Conservation (phyloP, 2,888 invertebrate genomes). For the Dryobota labecula region DNA sequence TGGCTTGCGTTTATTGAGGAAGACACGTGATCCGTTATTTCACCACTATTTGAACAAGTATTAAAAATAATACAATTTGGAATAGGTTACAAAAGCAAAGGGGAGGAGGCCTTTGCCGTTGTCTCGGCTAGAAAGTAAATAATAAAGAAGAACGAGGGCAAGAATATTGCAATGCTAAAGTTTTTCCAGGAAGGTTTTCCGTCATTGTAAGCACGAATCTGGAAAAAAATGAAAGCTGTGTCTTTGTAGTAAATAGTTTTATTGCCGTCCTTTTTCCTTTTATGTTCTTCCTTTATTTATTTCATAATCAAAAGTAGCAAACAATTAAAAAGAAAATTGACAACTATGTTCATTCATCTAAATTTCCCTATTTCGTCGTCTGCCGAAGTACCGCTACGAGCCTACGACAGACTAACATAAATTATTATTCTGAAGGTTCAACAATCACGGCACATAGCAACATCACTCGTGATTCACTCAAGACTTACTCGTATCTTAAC, state of each 20-base stretch:
- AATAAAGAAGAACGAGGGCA: neutral
- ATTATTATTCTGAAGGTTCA: neutral
- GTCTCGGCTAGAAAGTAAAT: neutral
- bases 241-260: too few species aligned
- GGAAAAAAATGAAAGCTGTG: neutral
- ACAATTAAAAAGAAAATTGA: neutral
- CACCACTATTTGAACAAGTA: conserved; percentile 3
- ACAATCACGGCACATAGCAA: conserved; percentile 47
- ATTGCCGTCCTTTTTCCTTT: neutral
- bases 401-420: conserved; percentile 1
- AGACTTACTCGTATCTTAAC: neutral
- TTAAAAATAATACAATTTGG: neutral
- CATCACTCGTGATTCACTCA: conserved; percentile 27
- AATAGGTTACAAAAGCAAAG: neutral
- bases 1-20: conserved; percentile 34
- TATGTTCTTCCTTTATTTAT: neutral
- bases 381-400: neutral
- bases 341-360: neutral
- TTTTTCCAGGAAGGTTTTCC: neutral
- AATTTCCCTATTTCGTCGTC: neutral
- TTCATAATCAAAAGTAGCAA: neutral
- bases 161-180: too few species aligned
- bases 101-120: neutral
- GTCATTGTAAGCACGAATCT: neutral
- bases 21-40: conserved; percentile 4